Percentiles rank a stretch among this genome's conserved stretches.
These are phyloP conservation scores for Chromobotia macracanthus DNA, from an alignment of 2,797 vertebrate genomes.

Conservation along the genomic window DNA sequence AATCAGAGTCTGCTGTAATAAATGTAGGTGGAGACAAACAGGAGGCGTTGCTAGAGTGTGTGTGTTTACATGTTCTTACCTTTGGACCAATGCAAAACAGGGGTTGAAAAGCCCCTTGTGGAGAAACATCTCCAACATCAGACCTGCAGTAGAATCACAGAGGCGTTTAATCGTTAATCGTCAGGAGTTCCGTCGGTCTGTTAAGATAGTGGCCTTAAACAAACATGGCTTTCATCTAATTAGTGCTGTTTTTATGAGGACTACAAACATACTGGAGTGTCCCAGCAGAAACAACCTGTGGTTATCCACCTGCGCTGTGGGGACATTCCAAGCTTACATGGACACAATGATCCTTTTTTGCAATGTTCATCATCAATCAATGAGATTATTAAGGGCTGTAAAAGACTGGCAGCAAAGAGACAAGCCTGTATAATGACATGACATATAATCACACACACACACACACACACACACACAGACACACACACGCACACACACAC, in stretches of 20 bases:
- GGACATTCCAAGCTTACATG: slow-evolving; percentile 1
- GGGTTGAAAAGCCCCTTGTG: neutral
- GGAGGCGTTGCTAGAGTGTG: slow-evolving; percentile 60
- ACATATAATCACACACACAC: neutral
- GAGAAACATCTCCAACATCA: slow-evolving; percentile 11
- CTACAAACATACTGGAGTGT: slow-evolving; percentile 34
- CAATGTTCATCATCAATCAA: slow-evolving; percentile 23
- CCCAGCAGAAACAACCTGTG: slow-evolving; percentile 65
- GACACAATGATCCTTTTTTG: slow-evolving; percentile 56
- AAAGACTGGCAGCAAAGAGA: slow-evolving; percentile 50
- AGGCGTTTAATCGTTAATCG: slow-evolving; percentile 33
- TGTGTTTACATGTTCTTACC: slow-evolving; percentile 79
- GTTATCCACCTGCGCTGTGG: neutral
- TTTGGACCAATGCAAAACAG: slow-evolving; percentile 51
- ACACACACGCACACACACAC: neutral
- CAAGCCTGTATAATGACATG: slow-evolving; percentile 34
- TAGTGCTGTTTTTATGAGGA: slow-evolving; percentile 67
- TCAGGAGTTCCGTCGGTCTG: slow-evolving; percentile 65
- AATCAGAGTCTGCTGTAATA: slow-evolving; percentile 31
- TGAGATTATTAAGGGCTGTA: slow-evolving; percentile 42
- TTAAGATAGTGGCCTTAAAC: slow-evolving; percentile 89
- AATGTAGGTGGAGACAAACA: slow-evolving; percentile 17
- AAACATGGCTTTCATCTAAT: slow-evolving; percentile 89
- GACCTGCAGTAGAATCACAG: slow-evolving; percentile 33
- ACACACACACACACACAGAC: neutral